Percentiles rank a stretch among this genome's conserved stretches.
Conservation (phyloP, 1,140 invertebrate genomes). For the Drosophila nasuta region DNA sequence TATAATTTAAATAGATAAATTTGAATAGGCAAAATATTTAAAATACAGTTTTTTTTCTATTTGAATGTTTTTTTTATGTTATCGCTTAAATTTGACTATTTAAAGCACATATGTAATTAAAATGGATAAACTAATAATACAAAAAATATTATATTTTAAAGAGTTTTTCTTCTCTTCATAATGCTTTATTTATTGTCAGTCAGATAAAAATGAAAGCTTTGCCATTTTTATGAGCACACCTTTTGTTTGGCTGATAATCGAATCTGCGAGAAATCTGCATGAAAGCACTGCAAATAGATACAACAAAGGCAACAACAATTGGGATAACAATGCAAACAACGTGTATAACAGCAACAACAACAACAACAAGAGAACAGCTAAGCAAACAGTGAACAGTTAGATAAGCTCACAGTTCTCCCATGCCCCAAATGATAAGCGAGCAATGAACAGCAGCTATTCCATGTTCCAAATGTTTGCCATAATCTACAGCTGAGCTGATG, state of each 20-base stretch:
- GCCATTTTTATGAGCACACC: not conserved
- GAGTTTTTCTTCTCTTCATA: too few relatives aligned
- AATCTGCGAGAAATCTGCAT: conserved; percentile 4
- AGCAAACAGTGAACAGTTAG: conserved; percentile 53
- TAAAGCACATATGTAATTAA: too few relatives aligned
- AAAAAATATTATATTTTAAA: too few relatives aligned
- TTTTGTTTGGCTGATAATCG: not conserved
- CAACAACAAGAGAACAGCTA: conserved; percentile 13
- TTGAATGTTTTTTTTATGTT: too few relatives aligned
- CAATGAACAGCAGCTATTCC: conserved; percentile 23
- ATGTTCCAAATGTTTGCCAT: conserved; percentile 58
- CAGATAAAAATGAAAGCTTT: too few relatives aligned
- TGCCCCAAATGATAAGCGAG: conserved; percentile 68
- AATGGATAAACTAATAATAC: too few relatives aligned
- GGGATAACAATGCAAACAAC: conserved; percentile 7
- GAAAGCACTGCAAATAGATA: conserved; percentile 10
- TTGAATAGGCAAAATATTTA: too few relatives aligned
- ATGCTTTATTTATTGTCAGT: too few relatives aligned
- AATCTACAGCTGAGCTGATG: conserved; percentile 41
- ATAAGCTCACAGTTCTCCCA: conserved; percentile 56
- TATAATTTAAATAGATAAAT: too few relatives aligned
- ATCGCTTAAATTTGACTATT: too few relatives aligned
- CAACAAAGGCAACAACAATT: conserved; percentile 1
- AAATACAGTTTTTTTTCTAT: too few relatives aligned
- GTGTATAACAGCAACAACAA: conserved; percentile 15